Evolutionary conservation across 2,113 vertebrate species (phyloP), one percentile per base, ranked within the genome.

Genomic region (Rhineura floridana): DNA sequence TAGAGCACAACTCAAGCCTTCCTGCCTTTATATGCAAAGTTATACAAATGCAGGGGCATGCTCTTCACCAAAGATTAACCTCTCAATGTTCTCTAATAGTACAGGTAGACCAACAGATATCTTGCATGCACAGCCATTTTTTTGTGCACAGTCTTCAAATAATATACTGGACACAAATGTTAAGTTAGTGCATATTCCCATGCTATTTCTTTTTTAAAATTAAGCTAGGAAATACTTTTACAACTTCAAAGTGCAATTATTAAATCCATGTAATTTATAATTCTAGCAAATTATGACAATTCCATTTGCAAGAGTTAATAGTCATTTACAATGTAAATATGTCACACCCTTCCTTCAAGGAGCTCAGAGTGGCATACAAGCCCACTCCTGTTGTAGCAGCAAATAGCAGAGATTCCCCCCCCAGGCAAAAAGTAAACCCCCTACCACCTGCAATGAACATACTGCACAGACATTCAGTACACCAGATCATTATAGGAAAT

Each of bases 181-280:
- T 8, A 4, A n/a, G 0, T 0, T 1, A 0, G 0, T 2, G 25
- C 12, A 2, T 4, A 0, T 25, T 1, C 0, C 1, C 0, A 12
- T n/a, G 30, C 11, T 9, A n/a, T 1, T 1, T 46, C 30, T 1
- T 77, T 12, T 48, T 76, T 36, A 36, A 13, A 63, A 4, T 44
- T n/a, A 63, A 42, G 12, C 7, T 48, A 73, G 69, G 72, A 81
- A 70, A 70, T 79, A 23, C 28, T 48, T 3, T 11, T 46, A 30
- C 36, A n/a, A 63, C 13, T 33, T 36, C 36, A 80, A 36, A 28
- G 23, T 48, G 10, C 30, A 73, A 11, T 81, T 65, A 39, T 67
- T 63, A 50, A 50, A 48, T 48, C 55, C 23, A 52, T 50, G 3
- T 73, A 19, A 11, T 52, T 65, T 69, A 8, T 30, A 6, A 36